phyloP scores from a whole-genome alignment of 2,797 vertebrate genomes.

The Macropus fuliginosus region DNA sequence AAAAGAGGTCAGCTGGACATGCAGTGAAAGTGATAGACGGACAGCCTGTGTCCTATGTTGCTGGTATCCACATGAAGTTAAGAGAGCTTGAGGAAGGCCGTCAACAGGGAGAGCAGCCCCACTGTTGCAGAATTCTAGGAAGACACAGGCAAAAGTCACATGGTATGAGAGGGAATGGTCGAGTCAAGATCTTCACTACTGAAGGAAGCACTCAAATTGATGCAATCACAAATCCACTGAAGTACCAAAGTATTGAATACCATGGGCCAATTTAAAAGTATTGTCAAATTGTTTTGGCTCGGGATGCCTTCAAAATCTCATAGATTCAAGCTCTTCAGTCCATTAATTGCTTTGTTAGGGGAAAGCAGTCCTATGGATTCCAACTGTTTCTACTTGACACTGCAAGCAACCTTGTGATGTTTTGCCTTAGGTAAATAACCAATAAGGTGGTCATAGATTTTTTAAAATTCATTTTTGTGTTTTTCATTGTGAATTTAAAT shows the following conservation, averaged over 20 bases:
- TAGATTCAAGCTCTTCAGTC: neutral
- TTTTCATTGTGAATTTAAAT: conserved; percentile 40
- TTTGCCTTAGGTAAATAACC: neutral
- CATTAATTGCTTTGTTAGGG: neutral
- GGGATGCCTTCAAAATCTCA: neutral
- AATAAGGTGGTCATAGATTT: conserved; percentile 21
- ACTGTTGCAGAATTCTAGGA: neutral
- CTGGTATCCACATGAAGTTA: neutral
- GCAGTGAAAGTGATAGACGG: neutral
- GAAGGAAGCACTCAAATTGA: neutral
- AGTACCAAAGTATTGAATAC: neutral
- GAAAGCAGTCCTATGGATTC: neutral
- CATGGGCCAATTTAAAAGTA: neutral
- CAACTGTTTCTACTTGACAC: neutral
- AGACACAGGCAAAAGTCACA: neutral
- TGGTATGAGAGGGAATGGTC: neutral
- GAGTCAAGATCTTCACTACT: neutral
- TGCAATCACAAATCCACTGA: neutral
- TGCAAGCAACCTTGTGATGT: neutral
- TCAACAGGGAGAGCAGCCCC: neutral
- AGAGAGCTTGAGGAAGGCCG: neutral
- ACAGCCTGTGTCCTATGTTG: neutral
- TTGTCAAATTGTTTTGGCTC: neutral
- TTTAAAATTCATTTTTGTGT: conserved; percentile 2
- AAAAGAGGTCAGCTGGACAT: neutral